Evolutionary conservation across 2,797 vertebrate genomes (phyloP).

Genomic region (Lepilemur septentrionalis): DNA sequence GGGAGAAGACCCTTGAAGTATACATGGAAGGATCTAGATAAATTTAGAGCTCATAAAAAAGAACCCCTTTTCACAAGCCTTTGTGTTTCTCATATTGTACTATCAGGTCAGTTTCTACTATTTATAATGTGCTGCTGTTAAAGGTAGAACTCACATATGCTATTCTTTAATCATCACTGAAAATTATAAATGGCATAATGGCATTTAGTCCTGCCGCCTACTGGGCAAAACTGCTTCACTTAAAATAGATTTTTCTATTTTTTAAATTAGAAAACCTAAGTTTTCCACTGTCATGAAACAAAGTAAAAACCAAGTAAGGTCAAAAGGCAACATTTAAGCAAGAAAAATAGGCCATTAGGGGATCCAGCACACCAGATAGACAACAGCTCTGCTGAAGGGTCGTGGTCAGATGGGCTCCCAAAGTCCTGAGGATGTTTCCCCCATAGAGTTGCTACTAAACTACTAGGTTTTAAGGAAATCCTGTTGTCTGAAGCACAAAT

Average conservation of each 20-base stretch:
- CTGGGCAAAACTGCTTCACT: slow-evolving; percentile 33
- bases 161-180: slow-evolving; percentile 48
- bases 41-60: background rate
- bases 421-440: background rate
- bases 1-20: background rate
- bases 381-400: background rate
- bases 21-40: background rate
- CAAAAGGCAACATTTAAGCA: background rate
- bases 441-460: fast-evolving
- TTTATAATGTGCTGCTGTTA: slow-evolving; percentile 25
- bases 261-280: background rate
- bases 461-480: background rate
- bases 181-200: slow-evolving; percentile 50
- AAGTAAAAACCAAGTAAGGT: slow-evolving; percentile 24
- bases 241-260: slow-evolving; percentile 10
- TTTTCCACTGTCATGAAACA: slow-evolving; percentile 22
- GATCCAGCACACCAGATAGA: background rate
- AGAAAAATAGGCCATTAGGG: background rate
- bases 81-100: background rate
- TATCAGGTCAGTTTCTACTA: slow-evolving; percentile 47
- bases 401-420: background rate
- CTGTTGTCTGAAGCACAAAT: background rate
- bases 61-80: background rate
- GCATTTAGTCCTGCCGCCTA: slow-evolving; percentile 51
- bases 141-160: background rate